Conservation (phyloP, 2,888 invertebrate species). For the Artemia sp. region DNA sequence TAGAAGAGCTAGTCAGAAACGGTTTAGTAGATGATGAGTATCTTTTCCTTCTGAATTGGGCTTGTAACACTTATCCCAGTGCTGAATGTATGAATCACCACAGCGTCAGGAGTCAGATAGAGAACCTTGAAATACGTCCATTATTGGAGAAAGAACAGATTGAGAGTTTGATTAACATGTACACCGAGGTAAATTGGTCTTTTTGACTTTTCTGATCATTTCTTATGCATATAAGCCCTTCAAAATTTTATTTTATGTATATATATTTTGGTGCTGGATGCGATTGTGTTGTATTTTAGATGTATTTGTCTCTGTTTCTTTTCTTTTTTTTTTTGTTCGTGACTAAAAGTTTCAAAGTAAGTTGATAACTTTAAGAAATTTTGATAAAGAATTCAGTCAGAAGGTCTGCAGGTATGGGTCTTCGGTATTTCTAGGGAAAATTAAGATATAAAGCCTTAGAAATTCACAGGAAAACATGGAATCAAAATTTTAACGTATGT, state of each 20-base stretch:
- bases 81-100: constrained; percentile 71
- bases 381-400: too few relatives aligned
- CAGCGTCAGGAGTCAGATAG: constrained; percentile 51
- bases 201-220: background rate
- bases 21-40: constrained; percentile 91
- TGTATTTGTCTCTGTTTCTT: constrained; percentile 3
- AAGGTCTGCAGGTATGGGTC: too few relatives aligned
- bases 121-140: constrained; percentile 49
- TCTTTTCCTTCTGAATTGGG: constrained; percentile 82
- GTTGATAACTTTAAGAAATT: too few relatives aligned
- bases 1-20: constrained; percentile 68
- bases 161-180: constrained; percentile 60
- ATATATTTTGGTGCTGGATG: background rate
- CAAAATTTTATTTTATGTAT: too few relatives aligned
- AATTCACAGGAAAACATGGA: too few relatives aligned
- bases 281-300: background rate
- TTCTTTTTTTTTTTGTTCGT: constrained; percentile 13
- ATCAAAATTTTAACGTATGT: too few relatives aligned
- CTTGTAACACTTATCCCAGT: constrained; percentile 73
- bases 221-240: background rate
- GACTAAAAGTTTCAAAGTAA: constrained; percentile 5
- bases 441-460: too few relatives aligned
- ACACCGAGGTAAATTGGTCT: constrained; percentile 42
- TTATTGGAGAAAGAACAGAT: constrained; percentile 56
- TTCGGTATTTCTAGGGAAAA: too few relatives aligned